Evolutionary conservation across 1,140 invertebrate species (phyloP).

Genomic region (Laupala kohalensis): DNA sequence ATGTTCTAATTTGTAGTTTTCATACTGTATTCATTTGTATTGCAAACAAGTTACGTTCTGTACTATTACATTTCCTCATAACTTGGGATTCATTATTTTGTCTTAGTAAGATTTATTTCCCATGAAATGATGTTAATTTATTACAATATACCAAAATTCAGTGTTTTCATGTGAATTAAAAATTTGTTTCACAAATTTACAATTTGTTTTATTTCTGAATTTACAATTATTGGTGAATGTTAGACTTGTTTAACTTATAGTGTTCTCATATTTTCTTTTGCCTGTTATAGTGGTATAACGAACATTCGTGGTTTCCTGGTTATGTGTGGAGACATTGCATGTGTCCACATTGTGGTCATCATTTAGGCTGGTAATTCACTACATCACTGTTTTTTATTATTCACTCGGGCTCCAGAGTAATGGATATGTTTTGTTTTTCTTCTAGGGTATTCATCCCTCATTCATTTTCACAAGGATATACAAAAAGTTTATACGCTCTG

Average conservation of each 20-base stretch:
- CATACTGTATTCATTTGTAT: no score
- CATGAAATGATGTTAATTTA: no score
- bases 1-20: no score
- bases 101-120: no score
- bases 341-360: conserved; percentile 29
- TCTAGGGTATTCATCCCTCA: conserved; percentile 27
- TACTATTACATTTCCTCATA: no score
- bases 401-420: no score
- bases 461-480: conserved; percentile 15
- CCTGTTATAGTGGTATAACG: conserved; percentile 22
- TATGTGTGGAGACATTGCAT: conserved; percentile 31
- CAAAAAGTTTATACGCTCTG: conserved; percentile 24
- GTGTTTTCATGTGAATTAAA: no score
- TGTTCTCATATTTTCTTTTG: background rate
- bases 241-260: background rate
- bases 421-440: no score
- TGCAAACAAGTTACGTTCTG: no score
- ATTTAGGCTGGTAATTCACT: conserved; percentile 32
- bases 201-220: background rate
- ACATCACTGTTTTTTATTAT: background rate
- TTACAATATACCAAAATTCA: no score
- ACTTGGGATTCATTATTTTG: no score
- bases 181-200: no score
- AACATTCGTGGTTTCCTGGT: conserved; percentile 31
- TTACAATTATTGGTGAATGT: background rate